Conservation (phyloP, 1,140 invertebrate species). For the Drosophila mauritiana region DNA sequence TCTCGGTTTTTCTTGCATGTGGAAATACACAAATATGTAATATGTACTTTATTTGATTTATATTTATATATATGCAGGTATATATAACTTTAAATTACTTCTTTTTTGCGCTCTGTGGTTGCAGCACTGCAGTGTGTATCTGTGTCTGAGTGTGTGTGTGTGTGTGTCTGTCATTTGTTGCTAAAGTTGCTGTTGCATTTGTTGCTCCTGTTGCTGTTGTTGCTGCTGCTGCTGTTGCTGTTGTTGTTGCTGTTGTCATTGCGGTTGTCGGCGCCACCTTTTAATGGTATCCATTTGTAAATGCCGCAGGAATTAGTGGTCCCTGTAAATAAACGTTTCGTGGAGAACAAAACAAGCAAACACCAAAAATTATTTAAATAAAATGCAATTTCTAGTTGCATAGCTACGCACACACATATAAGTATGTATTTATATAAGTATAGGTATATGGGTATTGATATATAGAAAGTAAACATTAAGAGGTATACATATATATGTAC, state of each 20-base stretch:
- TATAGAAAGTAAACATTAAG: conserved; percentile 64
- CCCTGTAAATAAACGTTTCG: conserved; percentile 87
- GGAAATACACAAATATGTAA: conserved; percentile 37
- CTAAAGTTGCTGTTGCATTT: conserved; percentile 53
- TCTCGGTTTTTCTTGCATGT: conserved; percentile 46
- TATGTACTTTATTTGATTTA: conserved; percentile 54
- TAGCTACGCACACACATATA: conserved; percentile 69
- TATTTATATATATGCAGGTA: conserved; percentile 40
- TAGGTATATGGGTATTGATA: conserved; percentile 39
- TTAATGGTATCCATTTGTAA: conserved; percentile 97
- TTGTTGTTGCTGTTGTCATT: conserved; percentile 72
- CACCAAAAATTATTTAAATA: conserved; percentile 79
- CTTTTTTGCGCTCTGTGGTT: conserved; percentile 59
- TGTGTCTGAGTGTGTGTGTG: conserved; percentile 10
- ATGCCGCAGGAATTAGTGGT: conserved; percentile 95
- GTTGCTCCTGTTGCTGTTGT: conserved; percentile 48
- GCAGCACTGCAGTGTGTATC: conserved; percentile 60
- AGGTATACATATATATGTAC: conserved; percentile 39
- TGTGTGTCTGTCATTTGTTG: conserved; percentile 45
- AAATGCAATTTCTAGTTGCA: conserved; percentile 53
- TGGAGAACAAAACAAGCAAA: conserved; percentile 74
- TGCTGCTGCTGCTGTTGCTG: conserved; percentile 37
- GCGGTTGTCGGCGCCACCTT: conserved; percentile 83
- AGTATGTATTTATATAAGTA: conserved; percentile 46
- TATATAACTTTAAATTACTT: conserved; percentile 55